Evolutionary conservation across 2,797 vertebrate genomes (phyloP).

Genomic region (Peromyscus attwateri): DNA sequence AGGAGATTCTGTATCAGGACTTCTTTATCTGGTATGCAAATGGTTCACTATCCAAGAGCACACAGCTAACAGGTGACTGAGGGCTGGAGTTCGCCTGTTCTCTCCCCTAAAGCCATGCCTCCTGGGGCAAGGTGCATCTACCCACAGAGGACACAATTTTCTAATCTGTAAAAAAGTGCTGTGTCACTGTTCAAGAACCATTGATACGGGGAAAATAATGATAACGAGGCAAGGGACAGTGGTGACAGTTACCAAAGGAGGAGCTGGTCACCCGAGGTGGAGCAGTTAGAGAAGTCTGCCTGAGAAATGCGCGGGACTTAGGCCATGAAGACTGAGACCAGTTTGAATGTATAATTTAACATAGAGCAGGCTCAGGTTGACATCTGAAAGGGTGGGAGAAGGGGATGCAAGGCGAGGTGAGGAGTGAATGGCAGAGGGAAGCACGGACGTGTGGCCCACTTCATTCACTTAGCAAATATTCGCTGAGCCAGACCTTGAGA

Average conservation of each 20-base stretch:
- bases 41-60: background rate
- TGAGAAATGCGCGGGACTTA: background rate
- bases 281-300: background rate
- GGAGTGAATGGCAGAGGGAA: background rate
- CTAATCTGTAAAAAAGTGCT: slow-evolving; percentile 23
- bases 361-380: background rate
- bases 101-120: background rate
- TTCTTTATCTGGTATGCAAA: background rate
- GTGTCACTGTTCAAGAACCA: background rate
- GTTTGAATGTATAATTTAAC: background rate
- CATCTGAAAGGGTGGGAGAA: background rate
- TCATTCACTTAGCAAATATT: background rate
- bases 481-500: background rate
- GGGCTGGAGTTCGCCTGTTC: background rate
- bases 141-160: background rate
- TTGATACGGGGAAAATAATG: background rate
- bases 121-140: background rate
- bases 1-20: background rate
- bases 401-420: background rate
- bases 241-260: background rate
- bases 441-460: background rate
- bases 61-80: background rate
- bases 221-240: background rate
- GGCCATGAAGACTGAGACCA: background rate
- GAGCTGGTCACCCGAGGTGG: background rate